Percentiles rank a stretch among this genome's conserved stretches.
Evolutionary conservation across 2,797 vertebrate genomes (phyloP).

Genomic region (Typhlichthys eigenmanni): DNA sequence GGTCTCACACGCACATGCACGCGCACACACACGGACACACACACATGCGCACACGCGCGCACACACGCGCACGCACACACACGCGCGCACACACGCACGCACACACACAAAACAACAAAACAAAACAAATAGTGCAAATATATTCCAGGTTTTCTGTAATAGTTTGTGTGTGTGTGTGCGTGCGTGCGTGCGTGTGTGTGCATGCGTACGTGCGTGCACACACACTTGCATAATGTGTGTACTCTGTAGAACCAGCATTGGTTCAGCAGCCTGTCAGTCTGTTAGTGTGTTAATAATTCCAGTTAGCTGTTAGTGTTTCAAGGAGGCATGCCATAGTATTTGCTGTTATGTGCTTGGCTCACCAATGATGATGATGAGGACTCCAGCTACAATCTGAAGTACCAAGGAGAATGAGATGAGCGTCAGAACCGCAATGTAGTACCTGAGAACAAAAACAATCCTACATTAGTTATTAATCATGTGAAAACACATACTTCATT

Average conservation of each 20-base stretch:
- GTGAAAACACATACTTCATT: too few species aligned
- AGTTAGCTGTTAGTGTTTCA: constrained; percentile 30
- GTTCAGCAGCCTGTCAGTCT: constrained; percentile 9
- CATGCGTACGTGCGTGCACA: too few species aligned
- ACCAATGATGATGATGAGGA: constrained; percentile 89
- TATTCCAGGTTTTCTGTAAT: not conserved
- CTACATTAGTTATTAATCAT: not conserved
- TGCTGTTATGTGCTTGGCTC: constrained; percentile 53
- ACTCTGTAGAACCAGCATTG: not conserved
- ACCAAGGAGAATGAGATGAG: constrained; percentile 90
- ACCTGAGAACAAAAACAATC: constrained; percentile 50
- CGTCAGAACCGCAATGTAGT: constrained; percentile 81
- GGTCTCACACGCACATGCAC: constrained; percentile 37
- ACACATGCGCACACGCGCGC: constrained; percentile 12
- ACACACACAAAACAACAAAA: constrained; percentile 7
- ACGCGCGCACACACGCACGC: not conserved
- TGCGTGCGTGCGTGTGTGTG: too few species aligned
- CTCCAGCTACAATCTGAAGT: constrained; percentile 86
- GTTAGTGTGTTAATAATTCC: constrained; percentile 59
- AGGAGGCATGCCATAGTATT: not conserved
- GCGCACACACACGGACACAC: constrained; percentile 9
- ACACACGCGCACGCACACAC: not conserved
- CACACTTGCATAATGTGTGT: too few species aligned
- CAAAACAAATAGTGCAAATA: not conserved
- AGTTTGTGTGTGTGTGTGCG: too few species aligned